Base-by-base conservation (phyloP, 2,888 invertebrate species). In the Drosophila neutralis region DNA sequence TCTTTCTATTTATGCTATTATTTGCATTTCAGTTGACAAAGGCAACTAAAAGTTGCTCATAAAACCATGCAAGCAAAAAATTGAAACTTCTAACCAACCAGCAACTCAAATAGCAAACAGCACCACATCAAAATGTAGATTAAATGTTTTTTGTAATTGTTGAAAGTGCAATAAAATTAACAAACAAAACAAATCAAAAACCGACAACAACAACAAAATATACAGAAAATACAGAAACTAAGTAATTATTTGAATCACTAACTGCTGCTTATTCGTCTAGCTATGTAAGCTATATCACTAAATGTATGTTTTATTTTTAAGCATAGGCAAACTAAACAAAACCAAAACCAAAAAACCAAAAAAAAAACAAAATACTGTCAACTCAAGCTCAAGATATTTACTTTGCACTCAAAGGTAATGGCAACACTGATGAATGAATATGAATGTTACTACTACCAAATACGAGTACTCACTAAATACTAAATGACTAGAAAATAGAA, bases 201-300 rank as follows among this genome's bases (percentile, higher is more conserved):
- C 18, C n/a, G 15, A 56, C 5, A 56, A 8, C 13, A 29, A 31
- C 27, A 27, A 27, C 27, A 27, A 29, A 38, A 36, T 15, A 42
- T 42, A 54, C 21, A 62, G 27, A 38, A 60, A 73, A 69, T 52
- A 69, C 24, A 53, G 38, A 54, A 36, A 63, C 29, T 36, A 53
- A 53, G 69, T 45, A 59, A 57, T 36, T 35, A 31, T 52, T 45
- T 35, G 33, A 45, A 52, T 56, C 49, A 57, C 65, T 53, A 63
- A 52, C 40, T 56, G 67, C 70, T 78, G 80, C 83, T 85, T 80
- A 69, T 83, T 83, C 76, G 56, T 80, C 77, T 76, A 81, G 69
- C 70, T 75, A 82, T 51, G 62, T 82, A 82, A 76, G 76, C 76
- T 68, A 48, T 73, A 67, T 65, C 59, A 62, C 45, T 61, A 60